Conservation (phyloP, 2,888 invertebrate species). For the Alloscopus bannaensis region DNA sequence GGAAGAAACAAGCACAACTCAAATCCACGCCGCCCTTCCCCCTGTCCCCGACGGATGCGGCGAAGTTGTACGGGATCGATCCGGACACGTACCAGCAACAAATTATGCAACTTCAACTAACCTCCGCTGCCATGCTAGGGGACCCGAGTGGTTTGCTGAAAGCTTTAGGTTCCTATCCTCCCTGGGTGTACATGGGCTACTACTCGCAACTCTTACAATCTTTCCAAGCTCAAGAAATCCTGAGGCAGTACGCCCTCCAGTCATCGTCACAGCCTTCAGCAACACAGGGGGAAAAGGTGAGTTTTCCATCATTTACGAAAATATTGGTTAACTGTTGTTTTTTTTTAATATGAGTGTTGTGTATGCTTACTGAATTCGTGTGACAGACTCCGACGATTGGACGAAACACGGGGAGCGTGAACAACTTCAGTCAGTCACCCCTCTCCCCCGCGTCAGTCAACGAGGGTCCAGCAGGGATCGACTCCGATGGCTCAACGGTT, state of each 20-base stretch:
- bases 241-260: slow-evolving; percentile 74
- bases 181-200: slow-evolving; percentile 74
- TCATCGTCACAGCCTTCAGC: slow-evolving; percentile 70
- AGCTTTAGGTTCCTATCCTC: slow-evolving; percentile 71
- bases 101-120: slow-evolving; percentile 73
- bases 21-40: slow-evolving; percentile 60
- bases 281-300: slow-evolving; percentile 73
- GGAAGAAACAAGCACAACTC: slow-evolving; percentile 58
- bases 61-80: slow-evolving; percentile 71
- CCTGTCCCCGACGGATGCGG: slow-evolving; percentile 71
- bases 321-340: background rate
- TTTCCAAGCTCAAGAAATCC: slow-evolving; percentile 74
- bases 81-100: slow-evolving; percentile 73
- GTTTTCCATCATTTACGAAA: too few species aligned
- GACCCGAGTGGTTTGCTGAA: slow-evolving; percentile 72
- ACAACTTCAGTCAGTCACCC: slow-evolving; percentile 66
- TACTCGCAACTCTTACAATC: slow-evolving; percentile 74
- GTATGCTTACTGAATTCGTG: background rate
- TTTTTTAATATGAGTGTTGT: background rate
- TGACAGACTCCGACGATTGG: slow-evolving; percentile 37
- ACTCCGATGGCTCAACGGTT: slow-evolving; percentile 72
- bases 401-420: slow-evolving; percentile 42
- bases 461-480: slow-evolving; percentile 71
- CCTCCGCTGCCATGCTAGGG: slow-evolving; percentile 72
- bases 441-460: slow-evolving; percentile 71